Percentiles rank a stretch among this genome's conserved stretches.
Conservation (phyloP, 2,797 vertebrate genomes). For the Pristis pectinata region DNA sequence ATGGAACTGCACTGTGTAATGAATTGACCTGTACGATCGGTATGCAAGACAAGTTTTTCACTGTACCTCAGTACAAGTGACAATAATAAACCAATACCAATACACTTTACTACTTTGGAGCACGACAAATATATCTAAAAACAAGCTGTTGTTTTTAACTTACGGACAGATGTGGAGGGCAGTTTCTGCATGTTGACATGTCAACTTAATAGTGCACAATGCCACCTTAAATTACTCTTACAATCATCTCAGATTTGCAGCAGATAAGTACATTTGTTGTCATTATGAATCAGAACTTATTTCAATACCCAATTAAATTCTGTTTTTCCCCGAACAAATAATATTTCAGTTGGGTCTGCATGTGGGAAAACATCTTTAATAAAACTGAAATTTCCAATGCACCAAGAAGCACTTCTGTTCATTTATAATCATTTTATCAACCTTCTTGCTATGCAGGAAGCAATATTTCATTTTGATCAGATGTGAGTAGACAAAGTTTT, state of each 20-base stretch:
- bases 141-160: constrained; percentile 21
- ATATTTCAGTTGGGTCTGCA: not conserved
- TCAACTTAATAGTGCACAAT: not conserved
- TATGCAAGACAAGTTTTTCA: too few species aligned
- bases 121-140: constrained; percentile 21
- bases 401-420: not conserved
- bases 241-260: constrained; percentile 4
- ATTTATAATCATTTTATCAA: not conserved
- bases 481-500: not conserved
- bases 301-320: constrained; percentile 9
- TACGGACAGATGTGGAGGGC: not conserved
- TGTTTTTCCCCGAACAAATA: constrained; percentile 3
- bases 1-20: too few species aligned
- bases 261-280: constrained; percentile 2
- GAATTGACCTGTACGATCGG: too few species aligned
- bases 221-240: constrained; percentile 25
- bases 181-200: constrained; percentile 6
- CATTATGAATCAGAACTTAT: constrained; percentile 15
- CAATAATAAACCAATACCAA: too few species aligned
- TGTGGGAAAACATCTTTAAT: not conserved
- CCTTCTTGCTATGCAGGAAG: not conserved
- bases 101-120: constrained; percentile 16
- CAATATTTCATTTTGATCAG: not conserved
- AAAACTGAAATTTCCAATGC: not conserved
- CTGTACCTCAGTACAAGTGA: too few species aligned